A percentile compares a stretch with the other conserved stretches of the same genome.
These are phyloP conservation scores for Stenolophus ochropezus DNA, from an alignment of 2,888 invertebrate species.

Conservation along the genomic window DNA sequence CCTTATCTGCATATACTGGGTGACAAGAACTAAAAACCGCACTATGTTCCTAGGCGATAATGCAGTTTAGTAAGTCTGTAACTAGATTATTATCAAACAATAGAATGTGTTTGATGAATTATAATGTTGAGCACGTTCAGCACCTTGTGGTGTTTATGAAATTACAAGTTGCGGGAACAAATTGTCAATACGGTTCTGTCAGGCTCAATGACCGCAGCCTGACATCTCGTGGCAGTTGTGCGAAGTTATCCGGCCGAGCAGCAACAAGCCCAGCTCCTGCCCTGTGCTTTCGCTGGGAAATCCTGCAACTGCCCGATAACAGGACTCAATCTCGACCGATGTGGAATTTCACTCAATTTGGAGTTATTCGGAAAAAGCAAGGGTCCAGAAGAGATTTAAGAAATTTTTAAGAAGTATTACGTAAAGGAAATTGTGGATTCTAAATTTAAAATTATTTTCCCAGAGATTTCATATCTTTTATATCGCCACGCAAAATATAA, in stretches of 20 bases:
- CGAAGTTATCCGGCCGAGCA: constrained; percentile 13
- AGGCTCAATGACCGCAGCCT: constrained; percentile 9
- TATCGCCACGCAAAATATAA: not conserved
- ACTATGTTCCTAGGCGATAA: no score
- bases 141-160: not conserved
- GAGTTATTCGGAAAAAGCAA: not conserved
- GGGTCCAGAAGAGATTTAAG: not conserved
- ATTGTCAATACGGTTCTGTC: constrained; percentile 23
- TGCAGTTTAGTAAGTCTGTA: not conserved
- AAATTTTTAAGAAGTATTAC: not conserved
- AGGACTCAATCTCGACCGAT: constrained; percentile 6
- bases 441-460: not conserved
- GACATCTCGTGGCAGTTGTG: constrained; percentile 23
- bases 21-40: no score
- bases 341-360: not conserved
- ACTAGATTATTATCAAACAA: not conserved
- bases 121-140: not conserved
- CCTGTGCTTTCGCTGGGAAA: not conserved
- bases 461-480: not conserved
- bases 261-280: not conserved
- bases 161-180: constrained; percentile 20
- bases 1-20: no score
- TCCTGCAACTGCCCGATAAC: constrained; percentile 2
- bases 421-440: not conserved
- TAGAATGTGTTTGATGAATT: not conserved